Base-by-base conservation (phyloP, 2,797 vertebrate species). In the Lepus oiostolus region DNA sequence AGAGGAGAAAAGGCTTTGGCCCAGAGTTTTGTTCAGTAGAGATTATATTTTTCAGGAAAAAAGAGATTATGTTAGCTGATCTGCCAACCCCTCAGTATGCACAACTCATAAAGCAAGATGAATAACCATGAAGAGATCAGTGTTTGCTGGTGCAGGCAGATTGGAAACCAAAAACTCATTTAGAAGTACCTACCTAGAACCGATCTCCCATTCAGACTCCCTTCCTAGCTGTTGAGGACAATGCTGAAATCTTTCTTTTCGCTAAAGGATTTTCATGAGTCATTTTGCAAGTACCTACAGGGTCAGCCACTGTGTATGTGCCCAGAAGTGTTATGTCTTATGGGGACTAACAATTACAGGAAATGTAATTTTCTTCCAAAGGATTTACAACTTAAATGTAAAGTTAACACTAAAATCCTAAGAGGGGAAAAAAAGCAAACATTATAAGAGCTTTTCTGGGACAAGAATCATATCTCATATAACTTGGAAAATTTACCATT, bases 81-180 rank as follows among this genome's bases (percentile, higher is more conserved):
- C 28, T 81, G 16, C 42, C 82, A 71, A 86, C 92, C 83, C 92
- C 85, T 97, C 84, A 13, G 90, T 96, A 97, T 92, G 94, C 96
- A 97, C 0, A 0, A 83, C 71, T 94, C 96, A 95, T 65, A 96
- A 97, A 96, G 96, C 93, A 95, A 96, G 95, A 96, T 93, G 92
- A 93, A 90, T 95, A 91, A 76, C 95, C 86, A 92, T 26, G 90
- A 93, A 95, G 92, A 97, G 84, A 96, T 96, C 92, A 97, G 91
- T 91, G 96, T 67, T 94, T 89, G 95, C 94, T 87, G 91, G 94
- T 93, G 92, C 54, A 95, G 65, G 88, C 86, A 93, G 32, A 63
- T 70, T 95, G 89, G 81, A 95, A 96, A 94, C 92, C 95, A 96
- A 95, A 86, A 96, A 85, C 92, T 96, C 38, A 96, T 92, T 93